phyloP scores from a whole-genome alignment of 2,888 invertebrate genomes.

The Zonitis immaculata region DNA sequence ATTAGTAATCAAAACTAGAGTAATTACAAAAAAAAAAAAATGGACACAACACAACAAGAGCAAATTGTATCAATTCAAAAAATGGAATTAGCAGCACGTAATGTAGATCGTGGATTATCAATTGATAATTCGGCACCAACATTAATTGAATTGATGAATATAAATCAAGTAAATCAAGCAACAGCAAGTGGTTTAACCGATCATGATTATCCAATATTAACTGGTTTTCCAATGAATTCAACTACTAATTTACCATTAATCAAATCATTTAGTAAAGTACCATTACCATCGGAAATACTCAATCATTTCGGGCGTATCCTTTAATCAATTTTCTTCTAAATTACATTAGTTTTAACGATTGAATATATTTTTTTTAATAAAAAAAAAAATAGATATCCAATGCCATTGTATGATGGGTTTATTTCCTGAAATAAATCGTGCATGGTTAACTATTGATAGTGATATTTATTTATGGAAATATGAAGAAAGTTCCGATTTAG shows the following conservation, averaged over 20 bases:
- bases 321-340: conserved; percentile 36
- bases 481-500: conserved; percentile 90
- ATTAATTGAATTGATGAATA: conserved; percentile 64
- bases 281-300: conserved; percentile 88
- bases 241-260: conserved; percentile 73
- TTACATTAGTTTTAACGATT: conserved; percentile 2
- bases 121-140: conserved; percentile 68
- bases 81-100: conserved; percentile 73
- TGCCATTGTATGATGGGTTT: conserved; percentile 96
- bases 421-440: conserved; percentile 92
- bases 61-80: conserved; percentile 52
- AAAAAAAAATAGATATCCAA: conserved; percentile 72
- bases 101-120: conserved; percentile 69
- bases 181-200: conserved; percentile 88
- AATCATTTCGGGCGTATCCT: conserved; percentile 94
- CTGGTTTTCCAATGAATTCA: conserved; percentile 56
- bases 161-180: conserved; percentile 64
- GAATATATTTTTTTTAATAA: conserved; percentile 8
- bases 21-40: conserved; percentile 17
- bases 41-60: conserved; percentile 43
- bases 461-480: conserved; percentile 98
- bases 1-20: too few relatives aligned
- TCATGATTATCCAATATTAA: conserved; percentile 82
- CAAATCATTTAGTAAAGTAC: conserved; percentile 75
- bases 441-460: conserved; percentile 96